Evolutionary conservation across 1,140 invertebrate genomes (phyloP).

Genomic region (Prorops nasuta): DNA sequence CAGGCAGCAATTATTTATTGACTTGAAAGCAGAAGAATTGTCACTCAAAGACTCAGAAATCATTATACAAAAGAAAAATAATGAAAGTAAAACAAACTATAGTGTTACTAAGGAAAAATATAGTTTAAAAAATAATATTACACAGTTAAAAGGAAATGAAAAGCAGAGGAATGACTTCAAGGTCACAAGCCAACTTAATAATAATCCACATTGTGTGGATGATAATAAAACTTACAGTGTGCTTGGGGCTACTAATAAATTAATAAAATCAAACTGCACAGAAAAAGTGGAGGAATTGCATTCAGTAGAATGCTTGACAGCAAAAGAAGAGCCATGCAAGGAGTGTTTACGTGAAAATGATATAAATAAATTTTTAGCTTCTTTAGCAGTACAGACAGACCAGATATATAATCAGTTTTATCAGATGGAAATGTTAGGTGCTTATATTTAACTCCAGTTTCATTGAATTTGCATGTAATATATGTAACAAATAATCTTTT

Average conservation of each 20-base stretch:
- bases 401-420: constrained; percentile 40
- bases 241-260: constrained; percentile 10
- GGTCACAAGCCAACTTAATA: constrained; percentile 1
- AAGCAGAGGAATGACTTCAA: neutral
- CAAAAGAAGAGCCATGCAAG: no score
- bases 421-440: constrained; percentile 34
- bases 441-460: no score
- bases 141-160: neutral
- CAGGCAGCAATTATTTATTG: no score
- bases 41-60: no score
- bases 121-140: constrained; percentile 15
- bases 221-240: constrained; percentile 8
- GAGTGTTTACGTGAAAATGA: constrained; percentile 6
- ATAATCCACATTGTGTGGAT: constrained; percentile 4
- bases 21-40: no score
- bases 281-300: no score
- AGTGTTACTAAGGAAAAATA: constrained; percentile 13
- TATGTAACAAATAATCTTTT: no score
- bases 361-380: constrained; percentile 36
- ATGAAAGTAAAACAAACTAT: constrained; percentile 13
- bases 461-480: no score
- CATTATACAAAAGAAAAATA: constrained; percentile 17
- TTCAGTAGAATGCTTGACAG: no score
- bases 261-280: no score
- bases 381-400: constrained; percentile 35